Base-by-base conservation (phyloP, 2,888 invertebrate genomes). In the Marronus borbonicus region DNA sequence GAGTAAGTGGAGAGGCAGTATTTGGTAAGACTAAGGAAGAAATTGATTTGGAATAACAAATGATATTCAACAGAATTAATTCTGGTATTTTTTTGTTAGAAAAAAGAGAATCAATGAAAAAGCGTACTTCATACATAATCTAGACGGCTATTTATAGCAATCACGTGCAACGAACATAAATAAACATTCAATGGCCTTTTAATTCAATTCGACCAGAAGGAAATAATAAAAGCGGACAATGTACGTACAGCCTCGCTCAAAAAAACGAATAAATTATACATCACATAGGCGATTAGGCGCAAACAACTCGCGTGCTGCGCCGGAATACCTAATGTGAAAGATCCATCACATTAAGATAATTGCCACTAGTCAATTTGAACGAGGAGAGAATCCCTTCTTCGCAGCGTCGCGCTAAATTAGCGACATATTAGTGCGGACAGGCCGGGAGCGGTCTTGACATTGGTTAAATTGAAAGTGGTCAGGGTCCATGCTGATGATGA, bases 381-480 rank as follows among this genome's bases (percentile, higher is more conserved):
- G 66, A 49, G 66, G 31, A 17, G 62, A 62, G 31, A 62, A 62
- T 62, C 31, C 44, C 66, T 36, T 66, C 44, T 44, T 66, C 20
- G 55, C 39, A 66, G 24, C 49, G n/a, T 66, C 49, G 49, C 24
- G 44, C 17, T 66, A 49, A 14, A 64, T 64, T 64, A 64, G 20
- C 24, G 62, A 28, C 5, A 20, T 7, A 62, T 62, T 62, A 62
- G 49, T 12, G 66, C 20, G 39, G 39, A 58, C 39, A 44, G 58
- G 5, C 20, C 39, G 49, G 14, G 50, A 50, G 49, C 68, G 7
- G 68, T 68, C 72, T 72, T 55, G 70, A 39, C 72, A 72, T 72
- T 72, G 72, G 72, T 20, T 72, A 72, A 72, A 72, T 72, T 72
- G 72, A 58, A 58, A 58, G n/a, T 36, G 72, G 55, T 72, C 72